Base-by-base conservation (phyloP, 2,888 invertebrate genomes). In the Ophonus ardosiacus region DNA sequence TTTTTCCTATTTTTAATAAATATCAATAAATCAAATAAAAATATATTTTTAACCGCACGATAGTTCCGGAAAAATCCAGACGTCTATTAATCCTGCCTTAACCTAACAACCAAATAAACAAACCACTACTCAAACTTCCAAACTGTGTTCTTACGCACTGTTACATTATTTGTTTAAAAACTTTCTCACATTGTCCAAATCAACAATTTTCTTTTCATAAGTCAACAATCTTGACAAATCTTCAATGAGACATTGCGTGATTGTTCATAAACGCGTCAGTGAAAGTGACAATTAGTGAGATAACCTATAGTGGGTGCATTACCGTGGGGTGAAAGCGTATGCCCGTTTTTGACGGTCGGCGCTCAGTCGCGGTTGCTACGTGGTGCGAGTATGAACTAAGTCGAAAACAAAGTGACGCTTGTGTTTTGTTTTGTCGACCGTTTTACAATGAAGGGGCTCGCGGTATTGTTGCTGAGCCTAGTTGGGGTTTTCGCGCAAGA, bases 271-370 rank as follows among this genome's bases (percentile, higher is more conserved):
- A 15, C 17, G 71, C 68, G 68, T 40, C 10, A 74, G 71, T 74
- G 71, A 74, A 74, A 74, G 71, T 74, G 71, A n/a, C 71, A 74
- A 74, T 74, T 51, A 74, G 43, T 74, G 71, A 74, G 71, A 74
- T 74, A 74, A 74, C 68, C 40, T 10, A 57, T 15, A 7, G 40
- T 43, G 71, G 71, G 71, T 74, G 71, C 40, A 43, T 15, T 74
- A 74, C 71, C 71, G 71, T 40, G 43, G 71, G 71, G 71, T 43
- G 71, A 74, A 74, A 74, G 71, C 43, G 71, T 40, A 17, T 2
- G 17, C 43, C 71, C 6, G 68, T 31, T 7, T 31, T n/a, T 6
- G 7, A 38, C 43, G 10, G 0, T 7, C 15, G 18, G 10, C 43
- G 18, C 43, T 74, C 71, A 74, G 71, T 74, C 21, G 71, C 71